phyloP scores from a whole-genome alignment of 1,140 invertebrate genomes.

The Bradysia coprophila region DNA sequence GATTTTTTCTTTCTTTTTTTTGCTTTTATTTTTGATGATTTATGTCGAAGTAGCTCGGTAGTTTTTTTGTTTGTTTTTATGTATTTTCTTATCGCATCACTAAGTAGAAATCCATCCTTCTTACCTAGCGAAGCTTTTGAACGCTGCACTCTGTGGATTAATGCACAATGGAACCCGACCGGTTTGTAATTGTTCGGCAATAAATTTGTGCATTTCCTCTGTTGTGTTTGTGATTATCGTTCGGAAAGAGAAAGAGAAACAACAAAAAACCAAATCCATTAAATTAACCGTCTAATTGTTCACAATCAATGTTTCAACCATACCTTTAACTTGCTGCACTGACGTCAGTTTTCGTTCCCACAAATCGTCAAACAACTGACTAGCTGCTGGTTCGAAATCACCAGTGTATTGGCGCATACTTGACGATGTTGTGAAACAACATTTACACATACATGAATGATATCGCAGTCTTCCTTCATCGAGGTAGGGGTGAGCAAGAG shows the following conservation, averaged over 20 bases:
- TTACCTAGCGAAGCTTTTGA: conserved; percentile 99
- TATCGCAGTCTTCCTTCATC: conserved; percentile 94
- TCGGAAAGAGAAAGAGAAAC: too few relatives aligned
- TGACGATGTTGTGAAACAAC: conserved; percentile 67
- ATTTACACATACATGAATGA: conserved; percentile 99
- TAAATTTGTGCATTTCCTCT: conserved; percentile 98
- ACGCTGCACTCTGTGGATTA: conserved; percentile 96
- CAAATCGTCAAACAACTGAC: conserved; percentile 75
- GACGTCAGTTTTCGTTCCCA: conserved; percentile 89
- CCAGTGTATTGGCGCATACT: conserved; percentile 69
- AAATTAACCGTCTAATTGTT: neutral
- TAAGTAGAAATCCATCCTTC: conserved; percentile 2
- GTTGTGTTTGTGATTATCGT: conserved; percentile 28
- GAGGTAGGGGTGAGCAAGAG: conserved; percentile 88
- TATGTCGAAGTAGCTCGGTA: neutral
- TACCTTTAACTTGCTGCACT: conserved; percentile 89
- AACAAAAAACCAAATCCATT: neutral
- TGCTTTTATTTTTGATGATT: neutral
- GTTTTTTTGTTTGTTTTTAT: neutral
- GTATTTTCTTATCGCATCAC: neutral
- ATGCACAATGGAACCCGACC: conserved; percentile 93
- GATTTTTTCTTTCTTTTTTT: neutral
- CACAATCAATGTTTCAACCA: neutral
- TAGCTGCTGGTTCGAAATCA: conserved; percentile 84
- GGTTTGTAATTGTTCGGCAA: conserved; percentile 85